phyloP scores from a whole-genome alignment of 2,797 vertebrate species.

The Amblyraja radiata region DNA sequence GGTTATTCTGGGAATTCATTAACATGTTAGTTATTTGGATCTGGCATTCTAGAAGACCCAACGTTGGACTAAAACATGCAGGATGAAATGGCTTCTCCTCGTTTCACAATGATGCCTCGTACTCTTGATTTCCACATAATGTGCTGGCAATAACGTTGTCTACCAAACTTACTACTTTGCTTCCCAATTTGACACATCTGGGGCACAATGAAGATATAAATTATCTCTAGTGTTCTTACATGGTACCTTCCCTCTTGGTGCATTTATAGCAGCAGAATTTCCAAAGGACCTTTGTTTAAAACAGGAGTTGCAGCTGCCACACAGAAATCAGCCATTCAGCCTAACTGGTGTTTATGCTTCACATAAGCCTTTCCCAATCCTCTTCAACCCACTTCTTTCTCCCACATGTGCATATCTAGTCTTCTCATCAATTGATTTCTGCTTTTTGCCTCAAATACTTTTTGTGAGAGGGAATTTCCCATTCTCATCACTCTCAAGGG shows the following conservation, averaged over 20 bases:
- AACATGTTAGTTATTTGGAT: neutral
- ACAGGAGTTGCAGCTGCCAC: neutral
- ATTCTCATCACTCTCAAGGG: neutral
- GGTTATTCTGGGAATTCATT: neutral
- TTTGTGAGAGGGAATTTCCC: neutral
- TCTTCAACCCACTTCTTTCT: neutral
- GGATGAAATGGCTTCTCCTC: neutral
- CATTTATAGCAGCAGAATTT: neutral
- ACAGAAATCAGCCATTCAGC: neutral
- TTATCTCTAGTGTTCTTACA: neutral
- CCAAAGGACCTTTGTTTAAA: neutral
- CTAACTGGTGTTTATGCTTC: neutral
- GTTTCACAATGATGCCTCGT: neutral
- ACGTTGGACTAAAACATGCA: neutral
- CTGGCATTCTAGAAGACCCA: neutral
- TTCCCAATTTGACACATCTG: neutral
- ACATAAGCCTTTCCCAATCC: no score
- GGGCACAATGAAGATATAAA: neutral
- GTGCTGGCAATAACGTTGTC: neutral
- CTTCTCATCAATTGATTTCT: neutral
- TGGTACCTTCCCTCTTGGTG: neutral
- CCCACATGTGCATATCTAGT: neutral
- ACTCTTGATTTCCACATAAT: neutral
- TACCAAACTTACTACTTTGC: neutral
- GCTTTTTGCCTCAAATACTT: neutral